Evolutionary conservation across 2,113 vertebrate species (phyloP).

Genomic region (Gymnocephalus cernua): DNA sequence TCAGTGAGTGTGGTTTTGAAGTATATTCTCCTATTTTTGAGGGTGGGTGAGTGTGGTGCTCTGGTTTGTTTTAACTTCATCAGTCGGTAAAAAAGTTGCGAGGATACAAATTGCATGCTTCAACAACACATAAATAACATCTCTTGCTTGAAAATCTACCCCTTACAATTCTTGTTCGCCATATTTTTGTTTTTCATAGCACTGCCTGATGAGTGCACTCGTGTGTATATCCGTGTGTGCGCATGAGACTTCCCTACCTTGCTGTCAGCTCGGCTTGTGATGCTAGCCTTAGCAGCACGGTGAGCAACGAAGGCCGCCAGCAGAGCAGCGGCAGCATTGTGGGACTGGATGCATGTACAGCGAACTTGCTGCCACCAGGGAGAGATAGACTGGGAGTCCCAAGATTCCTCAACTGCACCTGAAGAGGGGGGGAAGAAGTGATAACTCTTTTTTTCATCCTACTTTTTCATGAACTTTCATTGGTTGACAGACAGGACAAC

Average conservation of each 20-base stretch:
- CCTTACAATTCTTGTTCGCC: background rate
- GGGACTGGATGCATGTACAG: constrained; percentile 89
- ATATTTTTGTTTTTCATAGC: background rate
- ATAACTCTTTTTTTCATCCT: too few species aligned
- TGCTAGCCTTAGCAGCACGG: constrained; percentile 86
- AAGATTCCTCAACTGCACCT: constrained; percentile 92
- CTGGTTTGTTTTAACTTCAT: too few species aligned
- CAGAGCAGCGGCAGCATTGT: constrained; percentile 89
- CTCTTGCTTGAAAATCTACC: background rate
- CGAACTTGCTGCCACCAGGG: constrained; percentile 99
- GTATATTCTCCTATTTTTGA: too few species aligned
- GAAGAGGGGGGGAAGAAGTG: background rate
- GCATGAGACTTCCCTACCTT: constrained; percentile 79
- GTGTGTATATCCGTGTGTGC: background rate
- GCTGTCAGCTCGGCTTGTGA: constrained; percentile 85
- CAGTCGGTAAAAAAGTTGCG: too few species aligned
- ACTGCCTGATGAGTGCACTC: too few species aligned
- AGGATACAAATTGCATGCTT: too few species aligned
- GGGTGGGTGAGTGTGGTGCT: too few species aligned
- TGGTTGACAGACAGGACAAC: background rate
- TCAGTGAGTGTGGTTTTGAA: background rate
- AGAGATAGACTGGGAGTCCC: constrained; percentile 93
- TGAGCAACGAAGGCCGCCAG: constrained; percentile 91
- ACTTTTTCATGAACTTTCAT: background rate
- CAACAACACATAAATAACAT: too few species aligned